Conservation (phyloP, 2,888 invertebrate genomes). For the Mechanitis messenoides region DNA sequence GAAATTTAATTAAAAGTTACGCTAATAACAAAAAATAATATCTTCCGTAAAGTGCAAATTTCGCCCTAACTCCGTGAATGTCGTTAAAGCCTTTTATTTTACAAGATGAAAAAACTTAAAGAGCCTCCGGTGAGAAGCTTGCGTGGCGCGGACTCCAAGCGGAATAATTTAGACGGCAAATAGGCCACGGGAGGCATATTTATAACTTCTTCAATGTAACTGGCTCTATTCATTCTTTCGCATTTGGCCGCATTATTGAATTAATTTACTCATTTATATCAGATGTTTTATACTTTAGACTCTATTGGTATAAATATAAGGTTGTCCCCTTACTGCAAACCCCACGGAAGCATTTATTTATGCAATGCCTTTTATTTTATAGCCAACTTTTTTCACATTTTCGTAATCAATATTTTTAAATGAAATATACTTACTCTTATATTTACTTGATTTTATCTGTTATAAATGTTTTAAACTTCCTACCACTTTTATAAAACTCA, state of each 20-base stretch:
- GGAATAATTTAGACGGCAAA: slow-evolving; percentile 16
- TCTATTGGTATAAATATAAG: not conserved
- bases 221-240: slow-evolving; percentile 11
- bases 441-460: no score
- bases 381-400: no score
- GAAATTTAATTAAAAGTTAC: not conserved
- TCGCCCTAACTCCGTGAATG: slow-evolving; percentile 9
- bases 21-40: slow-evolving; percentile 8
- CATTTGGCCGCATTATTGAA: slow-evolving; percentile 2
- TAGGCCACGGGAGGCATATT: slow-evolving; percentile 18
- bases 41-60: not conserved
- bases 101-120: slow-evolving; percentile 17
- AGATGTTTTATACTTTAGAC: not conserved
- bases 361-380: no score
- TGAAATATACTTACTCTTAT: no score
- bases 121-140: slow-evolving; percentile 10
- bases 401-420: no score
- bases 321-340: not conserved
- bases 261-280: slow-evolving; percentile 6
- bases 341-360: no score
- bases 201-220: slow-evolving; percentile 12
- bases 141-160: not conserved
- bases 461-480: no score
- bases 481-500: no score
- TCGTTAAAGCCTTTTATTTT: slow-evolving; percentile 11